Evolutionary conservation across 2,888 invertebrate species (phyloP).

Genomic region (Heliconius aoede): DNA sequence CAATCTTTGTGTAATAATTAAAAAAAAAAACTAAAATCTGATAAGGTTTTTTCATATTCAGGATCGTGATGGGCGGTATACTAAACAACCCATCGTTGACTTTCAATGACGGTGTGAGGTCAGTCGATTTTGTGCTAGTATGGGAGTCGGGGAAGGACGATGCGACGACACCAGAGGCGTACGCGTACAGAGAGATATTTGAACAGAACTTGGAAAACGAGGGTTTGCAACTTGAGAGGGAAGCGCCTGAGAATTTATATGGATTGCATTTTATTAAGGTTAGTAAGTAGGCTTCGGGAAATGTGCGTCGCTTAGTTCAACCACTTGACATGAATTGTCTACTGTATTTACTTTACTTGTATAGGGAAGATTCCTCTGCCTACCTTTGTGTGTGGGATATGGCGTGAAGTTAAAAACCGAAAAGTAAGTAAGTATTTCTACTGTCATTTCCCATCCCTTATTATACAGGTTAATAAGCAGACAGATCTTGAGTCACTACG

Average conservation of each 20-base stretch:
- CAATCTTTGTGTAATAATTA: too few species aligned
- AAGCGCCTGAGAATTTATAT: conserved; percentile 83
- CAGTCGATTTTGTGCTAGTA: conserved; percentile 91
- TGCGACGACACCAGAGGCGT: conserved; percentile 71
- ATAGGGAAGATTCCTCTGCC: not conserved
- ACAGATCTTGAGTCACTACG: too few species aligned
- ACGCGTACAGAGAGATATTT: conserved; percentile 84
- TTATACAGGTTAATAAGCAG: too few species aligned
- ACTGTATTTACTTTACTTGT: too few species aligned
- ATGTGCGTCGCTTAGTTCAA: not conserved
- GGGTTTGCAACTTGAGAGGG: conserved; percentile 89
- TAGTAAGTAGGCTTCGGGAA: conserved; percentile 2
- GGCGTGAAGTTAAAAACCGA: not conserved
- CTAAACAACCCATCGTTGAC: conserved; percentile 83
- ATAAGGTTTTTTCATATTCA: conserved; percentile 53
- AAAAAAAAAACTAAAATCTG: too few species aligned
- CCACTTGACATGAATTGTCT: not conserved
- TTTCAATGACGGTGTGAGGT: conserved; percentile 88
- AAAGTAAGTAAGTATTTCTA: too few species aligned
- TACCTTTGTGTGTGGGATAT: not conserved
- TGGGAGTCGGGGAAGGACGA: conserved; percentile 86
- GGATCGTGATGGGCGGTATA: conserved; percentile 74
- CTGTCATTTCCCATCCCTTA: too few species aligned
- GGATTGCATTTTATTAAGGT: conserved; percentile 92
- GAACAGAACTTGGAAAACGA: conserved; percentile 89